Evolutionary conservation across 2,113 vertebrate species (phyloP), one percentile per base, ranked within the genome.

Genomic region (Pachyramphus minor): DNA sequence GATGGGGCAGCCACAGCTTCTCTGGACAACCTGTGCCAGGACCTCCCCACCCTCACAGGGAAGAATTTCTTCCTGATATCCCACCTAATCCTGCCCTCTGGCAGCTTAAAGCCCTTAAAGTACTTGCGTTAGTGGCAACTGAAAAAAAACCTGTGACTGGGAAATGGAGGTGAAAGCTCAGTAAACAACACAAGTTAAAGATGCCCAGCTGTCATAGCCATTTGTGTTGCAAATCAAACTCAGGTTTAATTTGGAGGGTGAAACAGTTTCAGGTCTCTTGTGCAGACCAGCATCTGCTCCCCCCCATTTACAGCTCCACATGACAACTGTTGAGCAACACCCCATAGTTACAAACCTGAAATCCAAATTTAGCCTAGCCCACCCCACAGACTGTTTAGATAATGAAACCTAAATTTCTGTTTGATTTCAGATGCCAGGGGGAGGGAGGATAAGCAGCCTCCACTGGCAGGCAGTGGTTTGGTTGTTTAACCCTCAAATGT

Each of bases 401-500:
- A 33, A 13, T 1, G 4, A 41, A 64, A 33, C 33, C 35, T 27
- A 1, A 17, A 56, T 28, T 60, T 11, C 55, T 37, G 45, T 13
- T 44, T 13, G 9, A 20, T 60, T 62, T 49, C 31, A 42, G 24
- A 35, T 1, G 6, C 28, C 39, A 1, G 6, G 9, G 22, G 24
- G 13, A 20, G 55, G 9, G 45, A 50, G 76, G 60, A 11, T 23
- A 8, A 78, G 55, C 69, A 45, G 55, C 55, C 56, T 47, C 12
- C 16, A 4, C 24, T 19, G 64, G n/a, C 0, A 0, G 1, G 2
- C 1, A 5, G 11, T 6, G 1, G 2, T 56, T 89, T 14, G 22
- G 25, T 14, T 50, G 9, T 37, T 72, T 56, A 52, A 81, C 23
- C 30, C 59, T 42, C 47, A 18, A 42, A 18, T 4, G 17, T n/a